phyloP scores from a whole-genome alignment of 2,797 vertebrate genomes.

The Bothrops alternatus region DNA sequence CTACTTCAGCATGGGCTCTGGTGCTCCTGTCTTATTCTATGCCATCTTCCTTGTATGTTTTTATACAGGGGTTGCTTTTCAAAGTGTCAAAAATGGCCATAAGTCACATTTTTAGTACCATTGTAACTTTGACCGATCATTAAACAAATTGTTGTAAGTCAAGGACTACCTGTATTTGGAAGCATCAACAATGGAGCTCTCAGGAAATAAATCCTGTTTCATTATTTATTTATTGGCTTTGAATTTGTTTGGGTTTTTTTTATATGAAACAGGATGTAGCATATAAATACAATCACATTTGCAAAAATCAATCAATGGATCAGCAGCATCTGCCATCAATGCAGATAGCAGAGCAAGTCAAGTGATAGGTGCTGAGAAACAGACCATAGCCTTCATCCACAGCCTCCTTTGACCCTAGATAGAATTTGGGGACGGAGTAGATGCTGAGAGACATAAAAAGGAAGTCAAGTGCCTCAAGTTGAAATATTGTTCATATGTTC shows the following conservation, averaged over 20 bases:
- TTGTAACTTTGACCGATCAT: background rate
- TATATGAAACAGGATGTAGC: background rate
- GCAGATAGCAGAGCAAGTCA: background rate
- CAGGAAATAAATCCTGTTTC: background rate
- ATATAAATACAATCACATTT: background rate
- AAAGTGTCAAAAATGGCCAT: no score
- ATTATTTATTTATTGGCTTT: background rate
- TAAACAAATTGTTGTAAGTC: background rate
- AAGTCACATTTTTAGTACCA: background rate
- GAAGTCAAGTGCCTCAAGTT: background rate
- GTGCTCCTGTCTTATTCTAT: background rate
- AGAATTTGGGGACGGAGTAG: no score
- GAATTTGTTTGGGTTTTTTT: background rate
- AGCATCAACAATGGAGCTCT: background rate
- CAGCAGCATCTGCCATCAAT: background rate
- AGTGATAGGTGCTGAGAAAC: background rate
- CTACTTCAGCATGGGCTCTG: background rate
- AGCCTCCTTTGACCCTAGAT: background rate
- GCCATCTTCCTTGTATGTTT: background rate
- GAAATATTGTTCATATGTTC: background rate
- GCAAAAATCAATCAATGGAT: background rate
- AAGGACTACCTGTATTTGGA: background rate
- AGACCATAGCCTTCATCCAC: background rate
- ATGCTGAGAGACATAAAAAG: background rate
- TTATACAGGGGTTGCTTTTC: background rate